Conservation (phyloP, 2,113 vertebrate species). For the Pycnonotus jocosus region DNA sequence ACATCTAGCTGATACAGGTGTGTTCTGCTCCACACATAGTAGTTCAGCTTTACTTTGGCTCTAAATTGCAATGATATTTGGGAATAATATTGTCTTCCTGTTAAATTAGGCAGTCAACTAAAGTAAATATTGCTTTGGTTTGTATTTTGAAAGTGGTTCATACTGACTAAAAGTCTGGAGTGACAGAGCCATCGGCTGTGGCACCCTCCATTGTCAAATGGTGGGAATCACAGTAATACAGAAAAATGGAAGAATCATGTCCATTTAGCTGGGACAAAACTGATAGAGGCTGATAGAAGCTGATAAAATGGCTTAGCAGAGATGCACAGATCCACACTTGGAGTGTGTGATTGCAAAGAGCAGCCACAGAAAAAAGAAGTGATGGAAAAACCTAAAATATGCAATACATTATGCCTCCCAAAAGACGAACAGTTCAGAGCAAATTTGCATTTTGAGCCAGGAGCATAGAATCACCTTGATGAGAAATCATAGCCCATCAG, state of each 20-base stretch:
- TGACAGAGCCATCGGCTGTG: neutral
- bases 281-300: neutral
- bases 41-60: neutral
- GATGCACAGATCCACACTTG: neutral
- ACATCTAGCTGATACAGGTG: neutral
- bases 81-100: neutral
- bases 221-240: neutral
- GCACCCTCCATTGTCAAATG: neutral
- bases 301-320: neutral
- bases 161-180: neutral
- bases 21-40: neutral
- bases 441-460: neutral
- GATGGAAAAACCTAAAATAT: neutral
- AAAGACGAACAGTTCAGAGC: neutral
- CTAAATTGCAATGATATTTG: neutral
- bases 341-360: neutral
- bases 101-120: neutral
- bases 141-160: neutral
- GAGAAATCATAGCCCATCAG: neutral
- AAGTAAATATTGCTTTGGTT: neutral
- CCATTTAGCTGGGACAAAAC: neutral
- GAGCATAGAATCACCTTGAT: neutral
- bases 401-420: neutral
- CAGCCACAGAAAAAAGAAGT: neutral
- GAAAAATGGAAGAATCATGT: neutral